Conservation (phyloP, 2,888 invertebrate species). For the Serripes groenlandicus region DNA sequence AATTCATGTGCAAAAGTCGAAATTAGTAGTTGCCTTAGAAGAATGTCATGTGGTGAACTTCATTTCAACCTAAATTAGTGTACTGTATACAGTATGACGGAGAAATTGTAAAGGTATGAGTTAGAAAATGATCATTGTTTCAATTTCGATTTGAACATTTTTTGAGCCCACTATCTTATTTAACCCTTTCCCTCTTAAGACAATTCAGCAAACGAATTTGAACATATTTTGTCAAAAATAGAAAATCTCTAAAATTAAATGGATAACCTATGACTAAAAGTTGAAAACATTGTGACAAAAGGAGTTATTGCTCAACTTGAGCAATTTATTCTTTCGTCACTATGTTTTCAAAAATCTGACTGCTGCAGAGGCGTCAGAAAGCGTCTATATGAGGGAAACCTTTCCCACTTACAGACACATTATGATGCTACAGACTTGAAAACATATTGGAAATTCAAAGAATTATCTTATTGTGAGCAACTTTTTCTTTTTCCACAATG, state of each 20-base stretch:
- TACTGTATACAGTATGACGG: not conserved
- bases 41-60: not conserved
- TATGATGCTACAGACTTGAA: no score
- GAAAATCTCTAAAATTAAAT: no score
- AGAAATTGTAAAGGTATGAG: not conserved
- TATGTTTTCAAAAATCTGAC: not conserved
- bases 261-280: not conserved
- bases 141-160: not conserved
- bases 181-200: not conserved
- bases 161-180: not conserved
- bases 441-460: no score
- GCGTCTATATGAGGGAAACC: not conserved
- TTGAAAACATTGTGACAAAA: not conserved
- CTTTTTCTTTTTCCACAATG: no score
- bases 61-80: not conserved
- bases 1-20: no score
- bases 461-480: no score
- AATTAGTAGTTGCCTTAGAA: not conserved
- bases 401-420: not conserved
- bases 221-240: not conserved
- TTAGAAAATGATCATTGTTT: not conserved
- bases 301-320: not conserved
- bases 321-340: not conserved
- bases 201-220: not conserved
- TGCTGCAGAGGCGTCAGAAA: not conserved